Conservation (phyloP, 2,113 vertebrate species). For the Tenrec ecaudatus region DNA sequence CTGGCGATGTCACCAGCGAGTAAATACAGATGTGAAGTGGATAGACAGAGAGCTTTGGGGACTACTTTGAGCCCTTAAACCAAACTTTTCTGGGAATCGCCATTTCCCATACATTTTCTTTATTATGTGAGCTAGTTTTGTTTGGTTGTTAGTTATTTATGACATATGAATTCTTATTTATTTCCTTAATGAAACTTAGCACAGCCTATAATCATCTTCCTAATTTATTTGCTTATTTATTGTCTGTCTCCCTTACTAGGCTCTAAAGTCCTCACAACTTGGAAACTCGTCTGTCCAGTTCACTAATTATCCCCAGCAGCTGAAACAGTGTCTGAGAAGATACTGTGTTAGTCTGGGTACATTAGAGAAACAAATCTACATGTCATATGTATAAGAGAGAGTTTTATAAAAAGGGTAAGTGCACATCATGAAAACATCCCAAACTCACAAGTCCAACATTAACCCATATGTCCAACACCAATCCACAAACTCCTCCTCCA, state of each 20-base stretch:
- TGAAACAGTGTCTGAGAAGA: background rate
- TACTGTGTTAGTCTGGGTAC: background rate
- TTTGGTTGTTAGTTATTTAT: background rate
- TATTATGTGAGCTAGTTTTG: background rate
- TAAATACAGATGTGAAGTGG: background rate
- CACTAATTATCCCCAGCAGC: background rate
- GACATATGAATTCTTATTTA: background rate
- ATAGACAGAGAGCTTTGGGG: constrained; percentile 7
- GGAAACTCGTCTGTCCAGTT: background rate
- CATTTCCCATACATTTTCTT: background rate
- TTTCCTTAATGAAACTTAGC: background rate
- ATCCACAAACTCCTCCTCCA: no score
- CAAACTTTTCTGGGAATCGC: background rate
- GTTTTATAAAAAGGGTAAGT: no score
- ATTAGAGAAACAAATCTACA: no score
- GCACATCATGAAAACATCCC: no score
- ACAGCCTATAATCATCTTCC: background rate
- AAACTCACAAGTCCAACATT: no score
- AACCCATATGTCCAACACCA: no score
- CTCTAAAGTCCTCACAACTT: background rate
- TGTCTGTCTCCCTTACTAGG: background rate
- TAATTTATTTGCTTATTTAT: background rate
- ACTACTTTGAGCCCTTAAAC: background rate
- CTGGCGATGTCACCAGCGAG: background rate
- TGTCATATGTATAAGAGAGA: no score